Base-by-base conservation (phyloP, 1,140 invertebrate species). In the Copidosoma floridanum region DNA sequence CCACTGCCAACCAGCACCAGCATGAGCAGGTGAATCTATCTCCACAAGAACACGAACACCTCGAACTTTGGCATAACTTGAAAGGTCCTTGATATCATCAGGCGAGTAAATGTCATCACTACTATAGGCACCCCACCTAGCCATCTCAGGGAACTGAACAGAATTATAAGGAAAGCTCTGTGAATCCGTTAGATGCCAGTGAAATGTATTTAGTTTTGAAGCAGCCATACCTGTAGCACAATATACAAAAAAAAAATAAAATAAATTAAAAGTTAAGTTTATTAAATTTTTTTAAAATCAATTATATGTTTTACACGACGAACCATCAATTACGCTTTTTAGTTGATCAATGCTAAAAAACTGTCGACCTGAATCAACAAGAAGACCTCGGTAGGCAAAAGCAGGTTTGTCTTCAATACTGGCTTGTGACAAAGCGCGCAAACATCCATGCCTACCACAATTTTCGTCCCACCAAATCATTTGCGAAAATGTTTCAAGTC, bases 151-250 rank as follows among this genome's bases (percentile, higher is more conserved):
- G 26, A 89, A 85, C 18, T 85, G 80, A 2, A 80, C 82, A 0
- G 89, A 88, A 48, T 89, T 87, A 61, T 92, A 83, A 0, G 92
- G 91, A 73, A 94, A 94, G 70, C 90, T 92, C 61, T 94, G 92
- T 0, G 89, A 86, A 70, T 94, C 92, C 1, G 89, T 90, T 1
- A 89, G 84, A 68, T 94, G 91, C 91, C 91, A 93, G 71, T 94
- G 92, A 29, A 94, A 85, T 0, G 90, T 88, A 68, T 95, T 95
- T 61, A 95, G 74, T 75, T 95, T 95, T 20, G 86, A 88, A 0
- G 88, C 83, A 0, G 89, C 86, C 91, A 95, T 92, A 32, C 60
- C 59, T 61, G 27, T 10, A 10, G 12, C 0, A 57, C 23, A 20
- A n/a, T 20, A 46, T 23, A 46, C 18, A 20, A 12, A 24, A 48